Evolutionary conservation across 2,797 vertebrate genomes (phyloP), one percentile per base, ranked within the genome.

Genomic region (Gobio occitaniae): DNA sequence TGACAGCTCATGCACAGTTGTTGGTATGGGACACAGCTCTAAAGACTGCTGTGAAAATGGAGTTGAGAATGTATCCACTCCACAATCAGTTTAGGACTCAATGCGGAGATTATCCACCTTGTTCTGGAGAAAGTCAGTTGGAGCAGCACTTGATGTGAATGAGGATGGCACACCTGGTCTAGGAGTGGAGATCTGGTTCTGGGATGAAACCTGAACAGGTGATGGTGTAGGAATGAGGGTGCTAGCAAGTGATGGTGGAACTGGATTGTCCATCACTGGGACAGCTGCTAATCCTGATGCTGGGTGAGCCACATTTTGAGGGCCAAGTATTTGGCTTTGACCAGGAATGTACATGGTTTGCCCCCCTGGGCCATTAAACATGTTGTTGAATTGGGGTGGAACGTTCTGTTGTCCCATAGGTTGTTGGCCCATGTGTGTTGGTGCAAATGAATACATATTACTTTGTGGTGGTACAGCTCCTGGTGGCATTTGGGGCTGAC

Each of bases 361-460:
- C 0, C 75, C 25, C n/a, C 7, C 80, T 0, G 90, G 70, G 70
- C 54, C 69, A 41, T 86, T 93, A 29, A 89, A 84, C 54, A 93
- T 41, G 32, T 89, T 77, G 16, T 81, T 89, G 13, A 92, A 84
- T 66, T 91, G 93, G 25, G 92, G 78, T 5, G 85, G 38, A 38
- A 80, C 15, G 11, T 72, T 54, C 29, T 84, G 91, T 17, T 89
- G 78, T 7, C 21, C 21, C 19, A 36, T 59, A 11, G 21, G 86
- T 9, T 56, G 87, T 11, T 85, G 84, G 0, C 92, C 61, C 54
- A 78, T 83, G 3, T 84, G 74, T 32, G 92, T 78, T 1, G 91
- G 84, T 63, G 92, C 68, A 1, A 54, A 0, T 78, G 86, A 48
- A 78, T 84, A 82, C 47, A 79, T 32, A 21, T 71, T 82, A 12